Evolutionary conservation across 2,797 vertebrate species (phyloP), one percentile per base, ranked within the genome.

Genomic region (Cryptoblepharus egeriae): DNA sequence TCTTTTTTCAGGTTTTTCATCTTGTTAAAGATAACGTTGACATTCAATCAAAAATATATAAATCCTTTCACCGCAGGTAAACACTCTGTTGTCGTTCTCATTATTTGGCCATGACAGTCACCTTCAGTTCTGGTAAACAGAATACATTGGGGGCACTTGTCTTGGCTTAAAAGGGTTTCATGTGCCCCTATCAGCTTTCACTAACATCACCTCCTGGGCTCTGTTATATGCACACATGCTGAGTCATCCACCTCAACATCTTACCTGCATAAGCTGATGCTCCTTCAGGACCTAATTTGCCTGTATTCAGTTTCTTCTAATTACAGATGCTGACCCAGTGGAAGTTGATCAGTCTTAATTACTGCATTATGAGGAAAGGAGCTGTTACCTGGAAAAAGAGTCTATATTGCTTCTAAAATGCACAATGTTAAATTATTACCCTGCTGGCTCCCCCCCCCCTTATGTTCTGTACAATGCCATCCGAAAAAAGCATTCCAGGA

Each of bases 321-420:
- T 89, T 91, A 75, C 68, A 88, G 18, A 49, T 78, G 65, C 42
- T 91, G 92, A 90, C 85, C 83, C 84, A 71, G 49, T 85, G 55
- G 37, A 91, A 93, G 75, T 89, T 90, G 83, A 93, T 37, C 88
- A 87, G 68, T 84, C 67, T 74, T 91, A 92, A 90, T 92, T 89
- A 92, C 65, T 83, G 68, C 20, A 80, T 78, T 24, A 82, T 78
- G 84, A 87, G 67, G 5, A 79, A 85, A 58, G 86, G 75, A 83
- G 58, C 26, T 71, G 75, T 85, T 83, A 76, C 71, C 64, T 80
- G 64, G 1, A 35, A 55, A 61, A 37, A 81, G 87, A 2, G 60
- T 4, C 45, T 30, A 5, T 81, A 76, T 79, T 80, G 10, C 84
- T 84, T 57, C n/a, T 61, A 61, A 83, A 77, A 84, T 63, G 74